Base-by-base conservation (phyloP, 2,888 invertebrate species). In the Thereva unica region DNA sequence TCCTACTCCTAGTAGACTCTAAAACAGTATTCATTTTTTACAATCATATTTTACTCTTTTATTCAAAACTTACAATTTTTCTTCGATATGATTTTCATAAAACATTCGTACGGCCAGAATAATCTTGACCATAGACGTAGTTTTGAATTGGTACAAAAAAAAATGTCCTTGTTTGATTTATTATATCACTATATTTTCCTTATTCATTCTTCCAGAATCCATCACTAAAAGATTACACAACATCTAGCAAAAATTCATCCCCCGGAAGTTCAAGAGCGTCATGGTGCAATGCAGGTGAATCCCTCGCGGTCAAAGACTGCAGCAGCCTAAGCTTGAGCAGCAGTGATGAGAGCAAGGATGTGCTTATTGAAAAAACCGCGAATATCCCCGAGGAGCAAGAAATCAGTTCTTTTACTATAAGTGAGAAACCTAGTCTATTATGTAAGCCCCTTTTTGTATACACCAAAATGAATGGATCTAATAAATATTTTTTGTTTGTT, bases 221-320 rank as follows among this genome's bases (percentile, higher is more conserved):
- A 7, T 68, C 68, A 54, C 50, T 71, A 52, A 73, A 73, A 40
- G 75, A 76, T 38, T 73, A 74, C 9, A 74, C 73, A 41, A 75
- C 73, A 53, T 74, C 74, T 37, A 77, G 76, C 66, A 78, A 77
- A 67, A 77, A 74, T 64, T 76, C 75, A 54, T 76, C 79, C 34
- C 74, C 78, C 35, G 74, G 74, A 34, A 78, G 78, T 65, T 77
- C 79, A n/a, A 74, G 78, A 53, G 75, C 79, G 57, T 80, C 80
- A 34, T 81, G 81, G 80, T 78, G 77, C 44, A 77, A 80, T 70
- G 88, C 85, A 0, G 88, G 88, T 0, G 89, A 89, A 75, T 87
- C 88, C 0, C 85, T 89, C 85, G 88, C 87, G 0, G 73, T 74
- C 42, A 77, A 77, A 64, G 87, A 87, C 67, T 85, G 85, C 68